A percentile compares a stretch with the other conserved stretches of the same genome.
Evolutionary conservation across 2,797 vertebrate species (phyloP).

Genomic region (Tragopan temminckii): DNA sequence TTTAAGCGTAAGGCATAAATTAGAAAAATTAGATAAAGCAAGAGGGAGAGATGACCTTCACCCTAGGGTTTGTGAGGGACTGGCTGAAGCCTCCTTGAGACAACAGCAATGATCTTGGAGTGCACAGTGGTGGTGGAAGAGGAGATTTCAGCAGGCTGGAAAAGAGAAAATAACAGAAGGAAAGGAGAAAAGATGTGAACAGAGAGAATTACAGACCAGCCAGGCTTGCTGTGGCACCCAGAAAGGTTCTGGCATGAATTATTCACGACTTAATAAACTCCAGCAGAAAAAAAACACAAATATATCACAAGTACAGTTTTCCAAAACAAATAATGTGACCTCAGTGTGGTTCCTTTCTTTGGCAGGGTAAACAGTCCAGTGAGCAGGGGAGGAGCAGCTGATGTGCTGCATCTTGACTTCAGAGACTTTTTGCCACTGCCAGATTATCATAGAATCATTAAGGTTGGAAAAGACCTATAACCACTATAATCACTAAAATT

Average conservation of each 20-base stretch:
- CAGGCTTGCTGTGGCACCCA: background rate
- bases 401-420: background rate
- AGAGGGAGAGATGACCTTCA: background rate
- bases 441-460: background rate
- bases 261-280: background rate
- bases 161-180: background rate
- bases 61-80: background rate
- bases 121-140: background rate
- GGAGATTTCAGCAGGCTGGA: background rate
- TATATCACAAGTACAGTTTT: background rate
- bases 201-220: background rate
- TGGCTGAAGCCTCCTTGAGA: slow-evolving; percentile 1
- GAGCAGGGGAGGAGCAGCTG: background rate
- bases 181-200: background rate
- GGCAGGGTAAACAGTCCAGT: background rate
- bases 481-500: no score
- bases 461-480: no score
- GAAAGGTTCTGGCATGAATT: background rate
- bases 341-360: background rate
- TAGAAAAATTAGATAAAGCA: background rate
- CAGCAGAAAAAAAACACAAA: background rate
- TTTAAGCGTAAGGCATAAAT: slow-evolving; percentile 13
- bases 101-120: background rate
- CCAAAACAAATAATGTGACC: background rate
- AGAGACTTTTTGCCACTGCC: background rate